Evolutionary conservation across 2,113 vertebrate genomes (phyloP), one percentile per base, ranked within the genome.

Genomic region (Antechinus flavipes): DNA sequence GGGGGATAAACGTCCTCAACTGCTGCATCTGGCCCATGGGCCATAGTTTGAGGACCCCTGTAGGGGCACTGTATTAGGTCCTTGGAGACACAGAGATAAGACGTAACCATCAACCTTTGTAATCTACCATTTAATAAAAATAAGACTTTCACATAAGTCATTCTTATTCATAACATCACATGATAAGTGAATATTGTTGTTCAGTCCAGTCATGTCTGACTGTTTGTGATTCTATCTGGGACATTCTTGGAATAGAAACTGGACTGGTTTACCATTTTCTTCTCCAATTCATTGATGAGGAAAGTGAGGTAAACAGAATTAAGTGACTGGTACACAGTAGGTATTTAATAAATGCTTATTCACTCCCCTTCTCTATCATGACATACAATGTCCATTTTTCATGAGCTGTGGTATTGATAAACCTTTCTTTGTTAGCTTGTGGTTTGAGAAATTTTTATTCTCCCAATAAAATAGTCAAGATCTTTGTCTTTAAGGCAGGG

Each of bases 361-460:
- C n/a, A 84, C 1, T 8, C 22, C 19, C 19, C 46, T 94, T 46
- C 42, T 92, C 46, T 89, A 53, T 61, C 54, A 19, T 0, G 89
- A 90, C 76, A 47, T 93, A 93, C 91, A 53, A 16, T 6, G 25
- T 89, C 47, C 54, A 90, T 90, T 93, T 95, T 53, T 94, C 94
- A 35, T 47, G 54, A 96, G 56, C 76, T 92, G 19, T 22, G 95
- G 47, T 42, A 1, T 16, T 90, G 42, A 95, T 84, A 97, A 91
- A 93, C 94, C 94, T 90, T 42, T 42, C n/a, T 42, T 84, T 46
- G 14, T 90, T 89, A 94, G 47, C 90, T 55, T 92, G 42, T 92
- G 61, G 76, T 90, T 98, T 94, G 0, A 95, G 95, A 47, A 94
- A 95, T 52, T 84, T 84, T 93, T 95, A 91, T 95, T 61, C 54